Evolutionary conservation across 2,113 vertebrate species (phyloP), one percentile per base, ranked within the genome.

Genomic region (Cebus imitator): DNA sequence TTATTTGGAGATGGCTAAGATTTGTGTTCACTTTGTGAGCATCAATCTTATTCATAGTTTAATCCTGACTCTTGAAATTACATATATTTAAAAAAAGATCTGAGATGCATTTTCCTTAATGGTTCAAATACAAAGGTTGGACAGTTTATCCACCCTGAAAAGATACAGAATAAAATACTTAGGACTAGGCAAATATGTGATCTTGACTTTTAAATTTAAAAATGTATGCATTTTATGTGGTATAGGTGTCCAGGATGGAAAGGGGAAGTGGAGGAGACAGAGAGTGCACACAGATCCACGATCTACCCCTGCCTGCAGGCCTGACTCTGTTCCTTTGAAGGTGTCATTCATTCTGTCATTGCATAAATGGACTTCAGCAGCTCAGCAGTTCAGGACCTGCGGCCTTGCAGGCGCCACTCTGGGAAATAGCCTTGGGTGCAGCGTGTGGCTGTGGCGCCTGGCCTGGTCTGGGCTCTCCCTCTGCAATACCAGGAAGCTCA

Each of bases 391-490:
- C 55, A 3, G 35, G 37, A 30, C 52, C 25, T 5, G 37, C 18
- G 32, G 75, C 8, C 57, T 48, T 64, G 43, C 72, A 25, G 9
- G 7, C 0, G 3, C 25, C 27, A 30, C 61, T 72, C 18, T 90
- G 55, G 13, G 57, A 76, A 90, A 37, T 16, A 76, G 48, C 32
- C 25, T 43, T 23, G 45, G 43, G 20, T 23, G 23, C 11, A 3
- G 10, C 37, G n/a, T 70, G 45, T 2, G 14, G 16, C 58, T 91
- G 17, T n/a, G 16, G 16, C 0, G 0, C 18, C 18, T 25, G 11
- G 8, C 23, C 48, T 35, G 11, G 17, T 72, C 43, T 72, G 43
- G 32, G 21, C 10, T 78, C 70, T 87, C 40, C n/a, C 43, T 72
- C 6, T 35, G 55, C 20, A 30, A 17, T 4, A 20, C 14, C 87